Evolutionary conservation across 2,888 invertebrate species (phyloP).

Genomic region (Trichopria drosophilae): DNA sequence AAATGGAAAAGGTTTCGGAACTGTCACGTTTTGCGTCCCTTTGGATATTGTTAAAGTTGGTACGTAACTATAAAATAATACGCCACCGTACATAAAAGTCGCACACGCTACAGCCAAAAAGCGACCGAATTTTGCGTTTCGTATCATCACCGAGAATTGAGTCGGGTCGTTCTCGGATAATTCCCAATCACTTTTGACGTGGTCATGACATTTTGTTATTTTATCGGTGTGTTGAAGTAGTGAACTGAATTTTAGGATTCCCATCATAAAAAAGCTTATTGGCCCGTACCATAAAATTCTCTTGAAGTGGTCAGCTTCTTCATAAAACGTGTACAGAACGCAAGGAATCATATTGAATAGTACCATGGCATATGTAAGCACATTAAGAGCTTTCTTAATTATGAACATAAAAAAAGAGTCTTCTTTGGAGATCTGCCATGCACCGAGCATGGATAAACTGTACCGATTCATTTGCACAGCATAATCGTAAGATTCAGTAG

Average conservation of each 20-base stretch:
- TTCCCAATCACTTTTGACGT: conserved; percentile 43
- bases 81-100: conserved; percentile 43
- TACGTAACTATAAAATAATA: too few relatives aligned
- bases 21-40: too few relatives aligned
- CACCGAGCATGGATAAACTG: conserved; percentile 43
- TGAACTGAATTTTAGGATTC: conserved; percentile 41
- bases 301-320: conserved; percentile 34
- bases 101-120: conserved; percentile 37
- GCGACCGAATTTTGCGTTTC: conserved; percentile 43
- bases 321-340: conserved; percentile 34
- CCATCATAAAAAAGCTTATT: conserved; percentile 41
- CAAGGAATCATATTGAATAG: conserved; percentile 35
- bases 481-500: too few relatives aligned
- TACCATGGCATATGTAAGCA: too few relatives aligned
- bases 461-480: conserved; percentile 46
- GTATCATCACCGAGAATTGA: conserved; percentile 38
- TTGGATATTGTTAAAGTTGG: too few relatives aligned
- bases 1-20: conserved; percentile 38
- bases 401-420: too few relatives aligned
- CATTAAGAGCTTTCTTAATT: too few relatives aligned
- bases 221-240: conserved; percentile 23
- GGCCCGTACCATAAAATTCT: conserved; percentile 40
- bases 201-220: conserved; percentile 36
- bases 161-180: conserved; percentile 23
- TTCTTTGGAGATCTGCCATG: conserved; percentile 38